Percentiles rank a stretch among this genome's conserved stretches.
Evolutionary conservation across 2,888 invertebrate genomes (phyloP).

Genomic region (Leptodirus hochenwartii): DNA sequence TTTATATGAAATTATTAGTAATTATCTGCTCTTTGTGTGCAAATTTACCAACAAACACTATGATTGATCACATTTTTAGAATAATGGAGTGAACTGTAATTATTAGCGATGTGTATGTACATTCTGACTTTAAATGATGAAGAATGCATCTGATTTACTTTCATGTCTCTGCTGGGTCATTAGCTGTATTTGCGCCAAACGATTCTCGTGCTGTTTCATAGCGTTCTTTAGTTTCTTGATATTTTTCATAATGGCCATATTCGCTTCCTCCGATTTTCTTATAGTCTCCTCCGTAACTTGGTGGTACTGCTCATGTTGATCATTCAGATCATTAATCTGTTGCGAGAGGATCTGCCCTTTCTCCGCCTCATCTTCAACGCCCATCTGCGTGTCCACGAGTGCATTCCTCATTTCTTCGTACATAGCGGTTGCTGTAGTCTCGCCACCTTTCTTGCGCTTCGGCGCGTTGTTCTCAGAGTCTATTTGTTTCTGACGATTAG

Average conservation of each 20-base stretch:
- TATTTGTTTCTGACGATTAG: slow-evolving; percentile 16
- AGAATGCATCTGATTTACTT: too few species aligned
- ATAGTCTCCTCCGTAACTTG: slow-evolving; percentile 23
- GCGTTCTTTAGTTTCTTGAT: slow-evolving; percentile 21
- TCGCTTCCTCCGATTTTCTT: slow-evolving; percentile 21
- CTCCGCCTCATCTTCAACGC: slow-evolving; percentile 25
- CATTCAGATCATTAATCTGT: slow-evolving; percentile 22
- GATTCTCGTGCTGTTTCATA: slow-evolving; percentile 19
- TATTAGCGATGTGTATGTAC: too few species aligned
- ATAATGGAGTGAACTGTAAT: too few species aligned
- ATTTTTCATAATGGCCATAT: slow-evolving; percentile 23
- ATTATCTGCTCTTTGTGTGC: too few species aligned
- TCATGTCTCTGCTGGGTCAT: too few species aligned
- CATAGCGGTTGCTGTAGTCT: slow-evolving; percentile 19
- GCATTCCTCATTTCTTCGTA: slow-evolving; percentile 23
- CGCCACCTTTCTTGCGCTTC: slow-evolving; percentile 16
- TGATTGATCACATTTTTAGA: too few species aligned
- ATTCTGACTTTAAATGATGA: too few species aligned
- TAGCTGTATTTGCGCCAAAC: slow-evolving; percentile 17
- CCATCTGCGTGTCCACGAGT: slow-evolving; percentile 22
- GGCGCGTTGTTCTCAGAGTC: slow-evolving; percentile 14
- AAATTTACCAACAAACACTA: too few species aligned
- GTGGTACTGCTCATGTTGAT: slow-evolving; percentile 21
- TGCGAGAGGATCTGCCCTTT: slow-evolving; percentile 22
- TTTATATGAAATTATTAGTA: too few species aligned